Conservation (phyloP, 2,797 vertebrate genomes). For the Muscicapa striata region DNA sequence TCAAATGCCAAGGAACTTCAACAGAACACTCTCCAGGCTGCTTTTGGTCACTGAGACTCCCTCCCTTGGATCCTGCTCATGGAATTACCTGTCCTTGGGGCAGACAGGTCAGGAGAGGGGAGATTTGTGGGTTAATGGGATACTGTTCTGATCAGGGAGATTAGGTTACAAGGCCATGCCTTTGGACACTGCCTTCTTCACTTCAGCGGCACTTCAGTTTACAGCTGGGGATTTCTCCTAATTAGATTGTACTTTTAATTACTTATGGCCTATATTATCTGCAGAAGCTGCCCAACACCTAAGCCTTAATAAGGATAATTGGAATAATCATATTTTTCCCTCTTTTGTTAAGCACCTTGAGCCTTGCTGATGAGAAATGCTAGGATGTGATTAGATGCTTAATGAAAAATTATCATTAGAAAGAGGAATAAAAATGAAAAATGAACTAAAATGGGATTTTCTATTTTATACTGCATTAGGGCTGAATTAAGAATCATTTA, state of each 20-base stretch:
- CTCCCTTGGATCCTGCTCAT: not conserved
- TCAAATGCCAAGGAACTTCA: not conserved
- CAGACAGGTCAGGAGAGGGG: not conserved
- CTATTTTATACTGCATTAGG: not conserved
- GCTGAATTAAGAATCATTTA: not conserved
- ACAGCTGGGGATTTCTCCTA: not conserved
- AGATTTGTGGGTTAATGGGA: not conserved
- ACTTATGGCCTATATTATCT: conserved; percentile 24
- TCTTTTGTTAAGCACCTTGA: conserved; percentile 45
- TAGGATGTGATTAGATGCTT: not conserved
- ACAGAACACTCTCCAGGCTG: not conserved
- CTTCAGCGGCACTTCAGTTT: not conserved
- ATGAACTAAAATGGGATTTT: not conserved
- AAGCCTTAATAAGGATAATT: not conserved
- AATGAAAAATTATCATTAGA: not conserved
- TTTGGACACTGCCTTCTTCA: conserved; percentile 3
- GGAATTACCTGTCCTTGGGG: not conserved
- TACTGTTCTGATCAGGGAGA: not conserved
- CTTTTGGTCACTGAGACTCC: not conserved
- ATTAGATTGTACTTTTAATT: conserved; percentile 32
- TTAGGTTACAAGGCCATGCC: not conserved
- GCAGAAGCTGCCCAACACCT: not conserved
- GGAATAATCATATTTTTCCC: not conserved
- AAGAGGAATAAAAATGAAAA: not conserved
- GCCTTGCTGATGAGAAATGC: not conserved